These are phyloP conservation scores for Pipra filicauda DNA, from an alignment of 2,113 vertebrate genomes.

Conservation along the genomic window DNA sequence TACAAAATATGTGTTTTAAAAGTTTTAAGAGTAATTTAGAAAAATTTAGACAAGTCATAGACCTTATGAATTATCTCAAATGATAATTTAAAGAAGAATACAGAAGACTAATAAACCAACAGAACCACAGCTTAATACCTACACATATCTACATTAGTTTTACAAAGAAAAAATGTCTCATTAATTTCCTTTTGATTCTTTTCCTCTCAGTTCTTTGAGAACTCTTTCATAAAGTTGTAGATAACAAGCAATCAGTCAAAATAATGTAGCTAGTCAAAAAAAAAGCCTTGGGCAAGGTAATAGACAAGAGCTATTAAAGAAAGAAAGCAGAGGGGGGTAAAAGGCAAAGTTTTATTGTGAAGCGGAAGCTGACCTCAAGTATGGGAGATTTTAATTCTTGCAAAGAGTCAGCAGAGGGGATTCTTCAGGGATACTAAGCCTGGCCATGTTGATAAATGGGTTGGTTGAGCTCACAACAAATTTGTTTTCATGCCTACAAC, in stretches of 20 bases:
- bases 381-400: neutral
- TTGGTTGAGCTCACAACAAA: neutral
- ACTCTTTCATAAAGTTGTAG: neutral
- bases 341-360: neutral
- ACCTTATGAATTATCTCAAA: neutral
- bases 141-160: neutral
- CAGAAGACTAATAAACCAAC: neutral
- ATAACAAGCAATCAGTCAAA: neutral
- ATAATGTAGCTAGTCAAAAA: neutral
- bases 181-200: neutral
- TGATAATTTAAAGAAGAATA: neutral
- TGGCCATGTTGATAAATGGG: neutral
- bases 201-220: neutral
- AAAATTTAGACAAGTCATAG: neutral
- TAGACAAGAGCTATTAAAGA: neutral
- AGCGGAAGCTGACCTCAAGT: neutral
- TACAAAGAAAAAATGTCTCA: neutral
- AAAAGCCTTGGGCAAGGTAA: neutral
- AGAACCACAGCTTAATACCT: neutral
- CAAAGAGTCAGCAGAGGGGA: neutral
- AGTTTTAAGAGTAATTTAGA: neutral
- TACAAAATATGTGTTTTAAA: neutral
- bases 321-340: neutral
- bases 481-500: neutral
- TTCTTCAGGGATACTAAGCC: neutral